A percentile compares a stretch with the other conserved stretches of the same genome.
These are phyloP conservation scores for Ditylenchus dipsaci DNA, from an alignment of 1,140 invertebrate species.

Conservation along the genomic window DNA sequence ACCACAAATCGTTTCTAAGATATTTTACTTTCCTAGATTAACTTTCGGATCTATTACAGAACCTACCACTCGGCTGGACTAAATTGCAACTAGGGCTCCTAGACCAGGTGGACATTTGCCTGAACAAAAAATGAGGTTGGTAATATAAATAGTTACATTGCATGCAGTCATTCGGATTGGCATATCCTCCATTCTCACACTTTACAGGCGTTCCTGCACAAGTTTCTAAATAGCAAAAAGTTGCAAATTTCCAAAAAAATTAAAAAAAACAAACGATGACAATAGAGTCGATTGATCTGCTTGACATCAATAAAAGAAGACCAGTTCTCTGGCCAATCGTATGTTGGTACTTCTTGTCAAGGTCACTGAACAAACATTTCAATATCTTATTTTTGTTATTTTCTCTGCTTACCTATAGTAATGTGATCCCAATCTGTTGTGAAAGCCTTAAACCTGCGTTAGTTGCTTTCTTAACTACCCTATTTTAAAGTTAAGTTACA, in stretches of 20 bases:
- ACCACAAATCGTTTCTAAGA: slow-evolving; percentile 40
- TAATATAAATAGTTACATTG: slow-evolving; percentile 6
- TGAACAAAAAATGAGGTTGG: neutral
- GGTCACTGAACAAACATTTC: slow-evolving; percentile 28
- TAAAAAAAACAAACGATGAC: slow-evolving; percentile 33
- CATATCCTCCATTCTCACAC: slow-evolving; percentile 53
- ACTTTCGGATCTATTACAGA: neutral
- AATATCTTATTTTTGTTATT: no score
- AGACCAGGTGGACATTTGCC: slow-evolving; percentile 47
- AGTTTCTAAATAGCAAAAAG: slow-evolving; percentile 37
- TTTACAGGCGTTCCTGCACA: slow-evolving; percentile 33
- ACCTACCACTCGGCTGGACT: slow-evolving; percentile 17
- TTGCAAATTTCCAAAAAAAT: neutral
- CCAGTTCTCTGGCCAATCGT: slow-evolving; percentile 54
- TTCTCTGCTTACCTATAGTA: slow-evolving; percentile 31
- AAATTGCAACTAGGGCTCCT: slow-evolving; percentile 30
- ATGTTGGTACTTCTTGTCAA: slow-evolving; percentile 52
- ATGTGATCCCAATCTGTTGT: slow-evolving; percentile 55
- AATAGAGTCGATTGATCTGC: slow-evolving; percentile 56
- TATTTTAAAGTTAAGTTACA: neutral
- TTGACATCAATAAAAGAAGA: slow-evolving; percentile 58
- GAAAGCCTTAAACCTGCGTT: slow-evolving; percentile 33
- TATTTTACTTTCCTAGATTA: neutral
- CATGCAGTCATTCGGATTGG: slow-evolving; percentile 57
- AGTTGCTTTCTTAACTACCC: no score